Conservation (phyloP, 1,140 invertebrate species). For the Pseudobourletiella spinata region DNA sequence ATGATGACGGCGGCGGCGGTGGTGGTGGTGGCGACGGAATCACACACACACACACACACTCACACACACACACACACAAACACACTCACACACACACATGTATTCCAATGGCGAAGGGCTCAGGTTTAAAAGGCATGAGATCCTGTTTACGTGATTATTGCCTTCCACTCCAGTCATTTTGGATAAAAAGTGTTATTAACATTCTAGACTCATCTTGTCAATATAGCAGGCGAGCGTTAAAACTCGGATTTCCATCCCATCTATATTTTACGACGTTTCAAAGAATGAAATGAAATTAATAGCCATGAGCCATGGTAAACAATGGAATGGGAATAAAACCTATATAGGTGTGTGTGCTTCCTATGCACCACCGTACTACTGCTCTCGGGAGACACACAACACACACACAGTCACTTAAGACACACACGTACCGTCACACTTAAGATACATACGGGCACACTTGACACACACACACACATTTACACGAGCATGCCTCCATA, state of each 20-base stretch:
- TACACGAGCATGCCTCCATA: background rate
- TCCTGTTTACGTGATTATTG: conserved; percentile 32
- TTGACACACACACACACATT: background rate
- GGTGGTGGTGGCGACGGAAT: too few relatives aligned
- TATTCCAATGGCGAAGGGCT: too few relatives aligned
- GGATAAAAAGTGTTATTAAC: conserved; percentile 32
- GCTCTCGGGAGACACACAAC: too few relatives aligned
- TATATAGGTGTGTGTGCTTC: background rate
- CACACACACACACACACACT: too few relatives aligned
- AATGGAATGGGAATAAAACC: conserved; percentile 8
- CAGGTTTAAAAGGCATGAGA: conserved; percentile 15
- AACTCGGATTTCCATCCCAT: conserved; percentile 31
- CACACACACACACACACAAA: too few relatives aligned
- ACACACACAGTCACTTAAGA: background rate
- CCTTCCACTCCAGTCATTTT: conserved; percentile 22
- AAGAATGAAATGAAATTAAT: conserved; percentile 37
- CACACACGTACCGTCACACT: background rate
- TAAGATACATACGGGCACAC: background rate
- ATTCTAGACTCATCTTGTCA: conserved; percentile 34
- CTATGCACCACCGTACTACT: too few relatives aligned
- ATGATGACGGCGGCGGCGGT: too few relatives aligned
- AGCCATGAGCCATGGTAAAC: conserved; percentile 35
- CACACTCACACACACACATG: too few relatives aligned
- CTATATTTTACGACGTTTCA: conserved; percentile 32
- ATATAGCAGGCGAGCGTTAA: conserved; percentile 27